phyloP scores from a whole-genome alignment of 1,140 invertebrate genomes.

The Bombus pascuorum region DNA sequence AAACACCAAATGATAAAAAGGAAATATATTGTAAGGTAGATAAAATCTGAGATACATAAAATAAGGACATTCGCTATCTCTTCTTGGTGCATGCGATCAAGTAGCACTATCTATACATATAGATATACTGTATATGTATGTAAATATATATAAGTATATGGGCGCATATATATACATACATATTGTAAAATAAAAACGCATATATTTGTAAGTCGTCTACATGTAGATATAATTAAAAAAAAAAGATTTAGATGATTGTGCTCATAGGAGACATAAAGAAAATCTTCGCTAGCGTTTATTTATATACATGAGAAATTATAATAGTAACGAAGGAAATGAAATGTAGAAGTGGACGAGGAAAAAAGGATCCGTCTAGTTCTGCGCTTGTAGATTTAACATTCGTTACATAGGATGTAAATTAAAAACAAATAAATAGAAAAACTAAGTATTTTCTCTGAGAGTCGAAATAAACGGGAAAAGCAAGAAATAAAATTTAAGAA shows the following conservation, averaged over 20 bases:
- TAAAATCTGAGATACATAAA: not conserved
- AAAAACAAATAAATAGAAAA: constrained; percentile 31
- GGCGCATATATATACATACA: constrained; percentile 30
- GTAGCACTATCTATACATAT: constrained; percentile 57
- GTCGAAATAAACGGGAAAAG: not conserved
- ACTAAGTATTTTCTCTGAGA: constrained; percentile 67
- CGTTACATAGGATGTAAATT: constrained; percentile 44
- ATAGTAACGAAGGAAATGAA: not conserved
- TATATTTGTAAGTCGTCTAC: constrained; percentile 33
- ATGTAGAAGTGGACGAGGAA: not conserved
- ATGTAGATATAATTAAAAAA: constrained; percentile 38
- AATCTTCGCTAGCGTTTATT: constrained; percentile 62
- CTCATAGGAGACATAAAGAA: constrained; percentile 20
- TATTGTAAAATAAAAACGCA: constrained; percentile 21
- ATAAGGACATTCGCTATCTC: constrained; percentile 13
- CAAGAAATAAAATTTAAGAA: constrained; percentile 43
- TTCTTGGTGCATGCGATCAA: constrained; percentile 50
- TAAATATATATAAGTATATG: constrained; percentile 47
- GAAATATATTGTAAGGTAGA: not conserved
- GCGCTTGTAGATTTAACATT: constrained; percentile 58
- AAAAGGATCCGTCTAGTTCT: constrained; percentile 37
- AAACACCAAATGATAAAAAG: constrained; percentile 5
- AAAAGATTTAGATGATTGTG: constrained; percentile 35
- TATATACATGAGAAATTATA: constrained; percentile 59
- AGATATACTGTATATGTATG: constrained; percentile 38